Evolutionary conservation across 2,888 invertebrate species (phyloP).

Genomic region (Hydroisotoma schaefferi): DNA sequence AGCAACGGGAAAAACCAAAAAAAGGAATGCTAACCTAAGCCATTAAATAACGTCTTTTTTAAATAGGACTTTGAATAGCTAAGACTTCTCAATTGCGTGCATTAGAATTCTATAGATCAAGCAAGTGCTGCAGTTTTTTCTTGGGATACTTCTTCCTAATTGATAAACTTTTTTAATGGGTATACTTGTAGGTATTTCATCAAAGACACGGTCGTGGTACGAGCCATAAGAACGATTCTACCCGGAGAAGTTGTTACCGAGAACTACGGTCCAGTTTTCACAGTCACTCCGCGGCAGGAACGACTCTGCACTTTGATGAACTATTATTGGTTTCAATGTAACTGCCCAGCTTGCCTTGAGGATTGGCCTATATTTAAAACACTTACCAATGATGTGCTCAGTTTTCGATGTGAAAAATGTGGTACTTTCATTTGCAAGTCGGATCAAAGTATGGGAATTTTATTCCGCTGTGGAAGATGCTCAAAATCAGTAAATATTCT

Average conservation of each 20-base stretch:
- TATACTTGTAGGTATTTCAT: slow-evolving; percentile 63
- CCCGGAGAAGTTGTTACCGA: slow-evolving; percentile 70
- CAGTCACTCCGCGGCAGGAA: slow-evolving; percentile 57
- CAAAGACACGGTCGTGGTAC: slow-evolving; percentile 68
- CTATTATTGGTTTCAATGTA: slow-evolving; percentile 64
- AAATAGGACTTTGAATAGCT: no score
- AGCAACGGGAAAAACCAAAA: no score
- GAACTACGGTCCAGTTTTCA: slow-evolving; percentile 79
- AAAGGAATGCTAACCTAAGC: no score
- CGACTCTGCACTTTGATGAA: slow-evolving; percentile 61
- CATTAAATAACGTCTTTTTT: no score
- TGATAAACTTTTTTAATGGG: neutral
- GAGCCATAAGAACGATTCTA: slow-evolving; percentile 63
- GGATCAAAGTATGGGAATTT: slow-evolving; percentile 37
- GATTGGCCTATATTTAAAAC: slow-evolving; percentile 70
- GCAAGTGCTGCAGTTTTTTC: no score
- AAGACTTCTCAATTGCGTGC: no score
- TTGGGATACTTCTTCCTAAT: no score
- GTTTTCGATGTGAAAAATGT: slow-evolving; percentile 46
- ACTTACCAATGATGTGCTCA: slow-evolving; percentile 52
- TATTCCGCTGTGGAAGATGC: slow-evolving; percentile 41
- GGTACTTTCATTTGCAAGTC: slow-evolving; percentile 33
- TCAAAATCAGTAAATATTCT: slow-evolving; percentile 39
- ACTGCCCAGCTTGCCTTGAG: slow-evolving; percentile 67
- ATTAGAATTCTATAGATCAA: no score